A percentile compares a stretch with the other conserved stretches of the same genome.
phyloP scores from a whole-genome alignment of 2,888 invertebrate species.

The Malthinus seriepunctatus region DNA sequence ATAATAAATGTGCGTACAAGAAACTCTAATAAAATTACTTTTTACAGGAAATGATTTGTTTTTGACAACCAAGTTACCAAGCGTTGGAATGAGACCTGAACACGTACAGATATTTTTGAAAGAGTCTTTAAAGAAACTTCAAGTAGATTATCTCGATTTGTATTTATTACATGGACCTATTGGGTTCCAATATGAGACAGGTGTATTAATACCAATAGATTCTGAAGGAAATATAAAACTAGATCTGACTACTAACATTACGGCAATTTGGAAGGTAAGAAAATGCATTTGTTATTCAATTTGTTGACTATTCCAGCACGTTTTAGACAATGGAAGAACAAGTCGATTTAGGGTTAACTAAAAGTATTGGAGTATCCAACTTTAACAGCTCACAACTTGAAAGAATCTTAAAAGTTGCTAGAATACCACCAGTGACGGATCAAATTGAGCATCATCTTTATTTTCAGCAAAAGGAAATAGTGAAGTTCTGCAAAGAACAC shows the following conservation, averaged over 20 bases:
- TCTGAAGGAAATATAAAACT: conserved; percentile 63
- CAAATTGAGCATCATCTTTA: conserved; percentile 80
- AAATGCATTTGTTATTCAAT: neutral
- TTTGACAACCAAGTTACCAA: conserved; percentile 76
- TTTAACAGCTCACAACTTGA: conserved; percentile 75
- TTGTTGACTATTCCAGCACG: too few species aligned
- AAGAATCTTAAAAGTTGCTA: conserved; percentile 63
- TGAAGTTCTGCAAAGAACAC: conserved; percentile 64
- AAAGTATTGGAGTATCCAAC: conserved; percentile 85
- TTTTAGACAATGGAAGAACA: conserved; percentile 67
- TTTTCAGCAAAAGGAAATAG: conserved; percentile 70
- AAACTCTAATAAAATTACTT: neutral
- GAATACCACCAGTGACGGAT: conserved; percentile 65
- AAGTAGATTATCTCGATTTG: conserved; percentile 75
- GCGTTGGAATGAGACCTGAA: conserved; percentile 61
- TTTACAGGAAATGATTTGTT: conserved; percentile 73
- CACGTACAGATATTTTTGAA: conserved; percentile 65
- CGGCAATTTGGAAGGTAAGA: conserved; percentile 71
- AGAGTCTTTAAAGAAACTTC: conserved; percentile 66
- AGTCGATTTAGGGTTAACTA: conserved; percentile 68
- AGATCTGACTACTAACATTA: conserved; percentile 62
- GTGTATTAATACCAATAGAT: conserved; percentile 62
- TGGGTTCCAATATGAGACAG: conserved; percentile 62
- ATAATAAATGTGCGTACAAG: neutral
- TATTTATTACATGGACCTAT: conserved; percentile 78